A percentile compares a stretch with the other conserved stretches of the same genome.
Evolutionary conservation across 2,797 vertebrate species (phyloP).

Genomic region (Pseudochirops corinnae): DNA sequence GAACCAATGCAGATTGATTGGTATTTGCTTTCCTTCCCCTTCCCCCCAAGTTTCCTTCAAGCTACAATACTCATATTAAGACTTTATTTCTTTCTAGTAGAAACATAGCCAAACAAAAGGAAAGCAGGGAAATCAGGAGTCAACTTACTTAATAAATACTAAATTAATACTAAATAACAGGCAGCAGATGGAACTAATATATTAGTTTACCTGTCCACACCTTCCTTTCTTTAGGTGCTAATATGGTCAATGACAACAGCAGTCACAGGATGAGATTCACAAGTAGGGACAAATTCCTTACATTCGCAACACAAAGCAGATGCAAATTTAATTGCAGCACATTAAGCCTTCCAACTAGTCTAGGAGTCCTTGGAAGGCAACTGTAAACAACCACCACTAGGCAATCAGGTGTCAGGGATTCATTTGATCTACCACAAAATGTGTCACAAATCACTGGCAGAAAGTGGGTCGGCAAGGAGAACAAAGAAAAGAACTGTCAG

Average conservation of each 20-base stretch:
- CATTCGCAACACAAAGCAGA: slow-evolving; percentile 92
- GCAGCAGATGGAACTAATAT: slow-evolving; percentile 77
- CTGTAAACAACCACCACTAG: slow-evolving; percentile 94
- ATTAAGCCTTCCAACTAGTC: slow-evolving; percentile 94
- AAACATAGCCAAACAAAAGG: slow-evolving; percentile 55
- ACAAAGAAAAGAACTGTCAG: slow-evolving; percentile 95
- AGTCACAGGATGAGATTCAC: slow-evolving; percentile 83
- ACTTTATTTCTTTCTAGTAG: slow-evolving; percentile 20
- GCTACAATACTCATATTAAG: slow-evolving; percentile 62
- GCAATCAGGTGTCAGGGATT: slow-evolving; percentile 95
- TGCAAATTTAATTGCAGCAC: slow-evolving; percentile 98
- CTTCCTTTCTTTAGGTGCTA: slow-evolving; percentile 77
- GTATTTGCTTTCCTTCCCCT: slow-evolving; percentile 67
- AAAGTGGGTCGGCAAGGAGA: slow-evolving; percentile 91
- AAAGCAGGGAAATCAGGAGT: not conserved
- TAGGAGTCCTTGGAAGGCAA: slow-evolving; percentile 90
- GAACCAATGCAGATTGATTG: slow-evolving; percentile 63
- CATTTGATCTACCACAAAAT: slow-evolving; percentile 96
- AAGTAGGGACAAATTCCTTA: slow-evolving; percentile 70
- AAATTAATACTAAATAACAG: slow-evolving; percentile 78
- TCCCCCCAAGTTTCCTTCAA: slow-evolving; percentile 42
- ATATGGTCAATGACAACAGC: slow-evolving; percentile 83
- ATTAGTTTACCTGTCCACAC: slow-evolving; percentile 80
- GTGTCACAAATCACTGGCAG: slow-evolving; percentile 95
- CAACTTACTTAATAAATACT: slow-evolving; percentile 71